Evolutionary conservation across 2,797 vertebrate species (phyloP).

Genomic region (Acanthornis magna): DNA sequence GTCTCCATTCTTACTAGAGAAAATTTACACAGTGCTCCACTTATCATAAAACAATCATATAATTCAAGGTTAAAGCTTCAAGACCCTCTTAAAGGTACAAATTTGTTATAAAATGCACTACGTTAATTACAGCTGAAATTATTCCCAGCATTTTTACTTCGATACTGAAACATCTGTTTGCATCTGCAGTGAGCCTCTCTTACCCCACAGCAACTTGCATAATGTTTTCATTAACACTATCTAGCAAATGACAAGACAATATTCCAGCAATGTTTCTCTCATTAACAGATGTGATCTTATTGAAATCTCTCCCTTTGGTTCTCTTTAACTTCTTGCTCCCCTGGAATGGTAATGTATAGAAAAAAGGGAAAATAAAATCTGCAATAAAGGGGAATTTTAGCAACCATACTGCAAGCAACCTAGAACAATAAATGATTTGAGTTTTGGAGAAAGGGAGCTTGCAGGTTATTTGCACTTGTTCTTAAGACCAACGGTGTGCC

Average conservation of each 20-base stretch:
- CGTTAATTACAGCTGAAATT: constrained; percentile 74
- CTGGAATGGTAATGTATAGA: neutral
- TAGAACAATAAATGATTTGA: neutral
- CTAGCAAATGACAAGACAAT: constrained; percentile 40
- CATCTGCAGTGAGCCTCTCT: constrained; percentile 46
- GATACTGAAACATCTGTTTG: constrained; percentile 73
- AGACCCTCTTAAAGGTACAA: constrained; percentile 58
- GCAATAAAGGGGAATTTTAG: neutral
- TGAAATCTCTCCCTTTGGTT: constrained; percentile 57
- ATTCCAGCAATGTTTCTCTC: constrained; percentile 28
- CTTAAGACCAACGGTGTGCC: neutral
- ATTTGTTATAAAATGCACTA: constrained; percentile 51
- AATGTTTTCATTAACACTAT: constrained; percentile 53
- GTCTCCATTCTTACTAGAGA: neutral
- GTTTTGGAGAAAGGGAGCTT: neutral
- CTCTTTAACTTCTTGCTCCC: constrained; percentile 14
- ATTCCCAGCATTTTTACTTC: constrained; percentile 55
- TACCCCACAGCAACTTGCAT: constrained; percentile 56
- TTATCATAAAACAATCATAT: neutral
- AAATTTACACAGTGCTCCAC: neutral
- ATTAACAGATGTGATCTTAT: constrained; percentile 48
- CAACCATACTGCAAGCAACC: neutral
- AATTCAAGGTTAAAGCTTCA: constrained; percentile 63
- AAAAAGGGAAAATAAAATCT: neutral
- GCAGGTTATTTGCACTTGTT: neutral